A percentile compares a stretch with the other conserved stretches of the same genome.
Conservation (phyloP, 2,888 invertebrate species). For the Bruchidius siliquastri region DNA sequence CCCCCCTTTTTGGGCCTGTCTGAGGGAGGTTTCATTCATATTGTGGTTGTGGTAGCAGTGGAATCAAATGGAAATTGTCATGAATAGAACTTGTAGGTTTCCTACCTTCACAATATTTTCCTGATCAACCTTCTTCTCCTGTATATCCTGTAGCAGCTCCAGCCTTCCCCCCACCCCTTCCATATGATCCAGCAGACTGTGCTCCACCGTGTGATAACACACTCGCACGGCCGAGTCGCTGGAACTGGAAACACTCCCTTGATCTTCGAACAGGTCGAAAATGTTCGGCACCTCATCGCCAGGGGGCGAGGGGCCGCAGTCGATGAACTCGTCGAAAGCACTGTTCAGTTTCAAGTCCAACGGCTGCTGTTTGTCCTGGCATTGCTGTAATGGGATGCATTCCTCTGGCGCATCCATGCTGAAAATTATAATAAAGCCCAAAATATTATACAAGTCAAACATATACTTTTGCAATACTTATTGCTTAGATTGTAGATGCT, state of each 20-base stretch:
- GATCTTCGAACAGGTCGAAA: constrained; percentile 74
- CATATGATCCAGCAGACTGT: constrained; percentile 70
- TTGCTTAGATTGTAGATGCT: no score
- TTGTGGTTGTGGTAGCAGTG: no score
- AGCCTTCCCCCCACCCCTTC: constrained; percentile 60
- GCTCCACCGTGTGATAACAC: constrained; percentile 66
- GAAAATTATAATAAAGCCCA: neutral
- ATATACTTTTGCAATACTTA: no score
- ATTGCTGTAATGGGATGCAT: neutral
- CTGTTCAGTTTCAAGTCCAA: neutral
- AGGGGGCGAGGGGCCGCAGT: constrained; percentile 72
- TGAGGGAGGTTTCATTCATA: no score
- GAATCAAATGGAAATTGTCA: no score
- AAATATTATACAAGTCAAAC: no score
- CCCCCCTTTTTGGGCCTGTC: no score
- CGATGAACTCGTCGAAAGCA: constrained; percentile 60
- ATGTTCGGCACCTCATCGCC: constrained; percentile 74
- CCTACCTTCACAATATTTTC: constrained; percentile 54
- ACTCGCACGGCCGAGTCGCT: constrained; percentile 62
- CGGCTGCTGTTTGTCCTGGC: neutral
- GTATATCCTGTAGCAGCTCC: constrained; percentile 68
- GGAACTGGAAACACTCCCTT: constrained; percentile 44
- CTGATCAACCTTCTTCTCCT: constrained; percentile 58
- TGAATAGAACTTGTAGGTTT: neutral
- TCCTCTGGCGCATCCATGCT: neutral